Evolutionary conservation across 2,797 vertebrate species (phyloP).

Genomic region (Phalloptychus januarius): DNA sequence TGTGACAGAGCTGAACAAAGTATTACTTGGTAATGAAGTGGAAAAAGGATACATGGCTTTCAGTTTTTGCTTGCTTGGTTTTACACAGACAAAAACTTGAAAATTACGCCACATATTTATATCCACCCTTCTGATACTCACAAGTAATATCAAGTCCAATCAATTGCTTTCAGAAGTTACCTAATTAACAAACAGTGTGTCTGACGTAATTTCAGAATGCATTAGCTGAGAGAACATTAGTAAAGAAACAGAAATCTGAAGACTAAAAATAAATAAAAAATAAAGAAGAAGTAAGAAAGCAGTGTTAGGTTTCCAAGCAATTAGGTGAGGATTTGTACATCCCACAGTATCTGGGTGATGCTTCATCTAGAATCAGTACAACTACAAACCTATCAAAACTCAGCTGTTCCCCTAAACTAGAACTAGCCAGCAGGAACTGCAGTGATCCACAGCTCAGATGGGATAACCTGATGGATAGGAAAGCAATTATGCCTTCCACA

Average conservation of each 20-base stretch:
- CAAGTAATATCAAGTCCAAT: not conserved
- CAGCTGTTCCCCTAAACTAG: not conserved
- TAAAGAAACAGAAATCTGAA: not conserved
- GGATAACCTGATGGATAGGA: not conserved
- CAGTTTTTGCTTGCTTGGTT: not conserved
- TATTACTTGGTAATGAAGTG: not conserved
- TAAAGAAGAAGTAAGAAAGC: not conserved
- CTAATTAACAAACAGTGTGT: not conserved
- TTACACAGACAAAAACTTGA: not conserved
- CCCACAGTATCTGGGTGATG: not conserved
- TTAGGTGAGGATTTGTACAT: not conserved
- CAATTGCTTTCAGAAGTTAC: not conserved
- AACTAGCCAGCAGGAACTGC: not conserved
- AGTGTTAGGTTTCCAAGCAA: not conserved
- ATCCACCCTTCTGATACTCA: not conserved
- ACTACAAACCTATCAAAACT: not conserved
- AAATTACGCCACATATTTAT: not conserved
- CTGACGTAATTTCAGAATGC: not conserved
- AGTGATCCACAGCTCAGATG: not conserved
- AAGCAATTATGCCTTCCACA: not conserved
- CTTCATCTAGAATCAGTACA: not conserved
- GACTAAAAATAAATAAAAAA: too few species aligned
- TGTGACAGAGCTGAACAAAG: not conserved
- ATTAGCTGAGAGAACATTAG: not conserved
- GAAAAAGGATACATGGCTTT: not conserved